These are phyloP conservation scores for Corythornis madagascariensis DNA, from an alignment of 2,113 vertebrate species.

Conservation along the genomic window DNA sequence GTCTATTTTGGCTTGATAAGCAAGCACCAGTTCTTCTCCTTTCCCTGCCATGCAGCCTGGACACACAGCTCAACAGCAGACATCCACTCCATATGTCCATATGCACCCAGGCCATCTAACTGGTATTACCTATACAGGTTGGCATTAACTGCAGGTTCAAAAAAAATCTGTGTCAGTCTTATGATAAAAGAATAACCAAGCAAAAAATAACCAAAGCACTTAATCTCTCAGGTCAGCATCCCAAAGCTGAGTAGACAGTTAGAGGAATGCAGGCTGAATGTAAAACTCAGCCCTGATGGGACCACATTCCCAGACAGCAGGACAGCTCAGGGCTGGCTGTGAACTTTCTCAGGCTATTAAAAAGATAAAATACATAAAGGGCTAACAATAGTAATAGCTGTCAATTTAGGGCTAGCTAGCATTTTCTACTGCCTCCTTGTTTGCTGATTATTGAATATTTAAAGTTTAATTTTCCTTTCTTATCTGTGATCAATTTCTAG, in stretches of 20 bases:
- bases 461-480: neutral
- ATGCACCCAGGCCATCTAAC: neutral
- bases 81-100: rapidly evolving
- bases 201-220: neutral
- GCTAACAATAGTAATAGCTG: neutral
- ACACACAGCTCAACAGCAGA: neutral
- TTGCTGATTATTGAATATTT: neutral
- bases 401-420: neutral
- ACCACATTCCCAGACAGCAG: neutral
- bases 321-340: neutral
- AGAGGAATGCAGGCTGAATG: neutral
- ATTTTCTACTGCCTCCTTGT: neutral
- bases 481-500: neutral
- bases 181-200: neutral
- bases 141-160: neutral
- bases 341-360: neutral
- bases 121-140: neutral
- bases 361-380: neutral
- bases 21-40: neutral
- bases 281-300: neutral
- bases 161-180: neutral
- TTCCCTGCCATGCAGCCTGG: neutral
- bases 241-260: neutral
- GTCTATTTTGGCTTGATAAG: neutral
- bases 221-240: neutral